A percentile compares a stretch with the other conserved stretches of the same genome.
These are phyloP conservation scores for Merluccius polli DNA, from an alignment of 2,797 vertebrate genomes.

Conservation along the genomic window DNA sequence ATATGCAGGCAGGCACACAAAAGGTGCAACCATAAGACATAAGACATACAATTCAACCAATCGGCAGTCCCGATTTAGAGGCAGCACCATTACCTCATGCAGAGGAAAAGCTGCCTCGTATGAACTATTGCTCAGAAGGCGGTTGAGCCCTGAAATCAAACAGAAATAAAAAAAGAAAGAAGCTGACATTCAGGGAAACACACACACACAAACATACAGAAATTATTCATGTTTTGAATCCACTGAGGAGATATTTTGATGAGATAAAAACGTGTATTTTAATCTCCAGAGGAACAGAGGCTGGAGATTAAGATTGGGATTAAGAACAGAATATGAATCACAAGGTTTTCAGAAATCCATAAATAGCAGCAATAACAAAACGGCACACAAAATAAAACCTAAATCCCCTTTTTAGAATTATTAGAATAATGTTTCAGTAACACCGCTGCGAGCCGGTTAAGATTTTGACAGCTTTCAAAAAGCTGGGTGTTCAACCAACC, in stretches of 20 bases:
- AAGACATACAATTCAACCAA: not conserved
- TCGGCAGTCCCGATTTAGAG: no score
- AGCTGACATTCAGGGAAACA: not conserved
- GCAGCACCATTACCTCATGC: slow-evolving; percentile 79
- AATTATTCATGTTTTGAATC: no score
- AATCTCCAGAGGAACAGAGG: not conserved
- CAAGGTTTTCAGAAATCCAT: not conserved
- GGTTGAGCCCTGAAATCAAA: slow-evolving; percentile 80
- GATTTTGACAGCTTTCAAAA: no score
- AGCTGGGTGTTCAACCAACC: no score
- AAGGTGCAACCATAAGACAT: no score
- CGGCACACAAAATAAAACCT: not conserved
- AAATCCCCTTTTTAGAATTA: not conserved
- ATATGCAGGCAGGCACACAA: no score
- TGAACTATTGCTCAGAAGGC: slow-evolving; percentile 87
- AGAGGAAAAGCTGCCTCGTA: slow-evolving; percentile 93
- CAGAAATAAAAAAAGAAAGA: slow-evolving; percentile 1
- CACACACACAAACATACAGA: not conserved
- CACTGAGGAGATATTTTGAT: not conserved
- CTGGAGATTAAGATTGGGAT: not conserved
- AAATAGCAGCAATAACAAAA: not conserved
- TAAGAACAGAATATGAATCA: not conserved
- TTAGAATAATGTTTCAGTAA: not conserved
- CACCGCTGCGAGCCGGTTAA: no score
- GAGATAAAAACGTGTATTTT: not conserved